Evolutionary conservation across 2,888 invertebrate species (phyloP).

Genomic region (Ecliptopera silaceata): DNA sequence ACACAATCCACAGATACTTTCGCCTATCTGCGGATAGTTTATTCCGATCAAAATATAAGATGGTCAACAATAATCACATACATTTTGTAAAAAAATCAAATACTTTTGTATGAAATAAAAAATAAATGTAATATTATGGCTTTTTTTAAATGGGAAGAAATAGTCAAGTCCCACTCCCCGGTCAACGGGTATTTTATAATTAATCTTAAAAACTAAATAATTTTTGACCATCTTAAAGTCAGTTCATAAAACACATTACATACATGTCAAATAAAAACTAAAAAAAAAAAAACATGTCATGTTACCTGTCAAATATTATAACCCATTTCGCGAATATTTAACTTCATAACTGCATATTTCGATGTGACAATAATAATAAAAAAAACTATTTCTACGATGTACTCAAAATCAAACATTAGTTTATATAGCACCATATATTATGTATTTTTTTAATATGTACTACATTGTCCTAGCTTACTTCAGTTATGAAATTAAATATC

Average conservation of each 20-base stretch:
- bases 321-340: slow-evolving; percentile 11
- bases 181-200: slow-evolving; percentile 47
- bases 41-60: slow-evolving; percentile 4
- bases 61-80: slow-evolving; percentile 25
- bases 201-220: slow-evolving; percentile 35
- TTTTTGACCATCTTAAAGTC: slow-evolving; percentile 23
- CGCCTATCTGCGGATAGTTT: slow-evolving; percentile 1
- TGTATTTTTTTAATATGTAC: slow-evolving; percentile 4
- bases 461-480: background rate
- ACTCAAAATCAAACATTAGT: slow-evolving; percentile 8
- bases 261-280: too few species aligned
- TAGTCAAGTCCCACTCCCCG: slow-evolving; percentile 50
- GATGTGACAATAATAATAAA: background rate
- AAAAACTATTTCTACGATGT: background rate
- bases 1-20: background rate
- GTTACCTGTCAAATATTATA: background rate
- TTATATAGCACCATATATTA: slow-evolving; percentile 23
- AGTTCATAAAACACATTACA: slow-evolving; percentile 3
- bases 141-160: slow-evolving; percentile 42
- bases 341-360: background rate
- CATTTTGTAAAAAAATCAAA: slow-evolving; percentile 24
- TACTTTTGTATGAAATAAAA: slow-evolving; percentile 28
- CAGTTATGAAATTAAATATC: slow-evolving; percentile 5
- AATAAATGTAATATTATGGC: slow-evolving; percentile 38
- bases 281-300: too few species aligned